Evolutionary conservation across 2,888 invertebrate species (phyloP).

Genomic region (Plagodis pulveraria): DNA sequence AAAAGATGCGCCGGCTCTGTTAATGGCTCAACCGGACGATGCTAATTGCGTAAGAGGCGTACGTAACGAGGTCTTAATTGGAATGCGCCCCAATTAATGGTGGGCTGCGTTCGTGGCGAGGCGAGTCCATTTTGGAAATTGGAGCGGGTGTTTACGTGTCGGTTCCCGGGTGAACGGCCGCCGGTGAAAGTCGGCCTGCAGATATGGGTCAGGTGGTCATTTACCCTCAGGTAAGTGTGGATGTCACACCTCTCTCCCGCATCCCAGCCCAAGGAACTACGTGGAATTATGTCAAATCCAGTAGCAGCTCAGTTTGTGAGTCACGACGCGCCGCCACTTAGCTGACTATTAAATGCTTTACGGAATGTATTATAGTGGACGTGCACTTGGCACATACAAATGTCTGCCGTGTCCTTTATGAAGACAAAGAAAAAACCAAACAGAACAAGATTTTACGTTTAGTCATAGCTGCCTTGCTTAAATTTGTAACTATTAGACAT

Average conservation of each 20-base stretch:
- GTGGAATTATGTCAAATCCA: constrained; percentile 54
- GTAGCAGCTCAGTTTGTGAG: constrained; percentile 38
- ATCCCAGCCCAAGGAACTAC: constrained; percentile 43
- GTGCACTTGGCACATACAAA: constrained; percentile 34
- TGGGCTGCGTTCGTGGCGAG: constrained; percentile 61
- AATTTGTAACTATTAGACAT: constrained; percentile 11
- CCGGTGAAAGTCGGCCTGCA: constrained; percentile 76
- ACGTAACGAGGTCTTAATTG: constrained; percentile 80
- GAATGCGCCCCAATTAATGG: constrained; percentile 82
- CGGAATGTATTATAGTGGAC: constrained; percentile 33
- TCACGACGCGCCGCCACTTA: constrained; percentile 33
- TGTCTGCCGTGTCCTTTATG: constrained; percentile 23
- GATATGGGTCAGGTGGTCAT: constrained; percentile 83
- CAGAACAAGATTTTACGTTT: constrained; percentile 23
- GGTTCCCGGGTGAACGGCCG: constrained; percentile 81
- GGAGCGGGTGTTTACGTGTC: constrained; percentile 71
- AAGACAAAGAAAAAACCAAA: constrained; percentile 25
- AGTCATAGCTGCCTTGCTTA: constrained; percentile 12
- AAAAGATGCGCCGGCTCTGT: constrained; percentile 51
- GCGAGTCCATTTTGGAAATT: constrained; percentile 73
- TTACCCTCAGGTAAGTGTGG: constrained; percentile 74
- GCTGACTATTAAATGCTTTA: constrained; percentile 33
- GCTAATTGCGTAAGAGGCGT: constrained; percentile 78
- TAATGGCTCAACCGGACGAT: constrained; percentile 60
- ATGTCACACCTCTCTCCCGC: constrained; percentile 50